A percentile compares a stretch with the other conserved stretches of the same genome.
These are phyloP conservation scores for Trachelus iudaicus DNA, from an alignment of 2,888 invertebrate species.

Conservation along the genomic window DNA sequence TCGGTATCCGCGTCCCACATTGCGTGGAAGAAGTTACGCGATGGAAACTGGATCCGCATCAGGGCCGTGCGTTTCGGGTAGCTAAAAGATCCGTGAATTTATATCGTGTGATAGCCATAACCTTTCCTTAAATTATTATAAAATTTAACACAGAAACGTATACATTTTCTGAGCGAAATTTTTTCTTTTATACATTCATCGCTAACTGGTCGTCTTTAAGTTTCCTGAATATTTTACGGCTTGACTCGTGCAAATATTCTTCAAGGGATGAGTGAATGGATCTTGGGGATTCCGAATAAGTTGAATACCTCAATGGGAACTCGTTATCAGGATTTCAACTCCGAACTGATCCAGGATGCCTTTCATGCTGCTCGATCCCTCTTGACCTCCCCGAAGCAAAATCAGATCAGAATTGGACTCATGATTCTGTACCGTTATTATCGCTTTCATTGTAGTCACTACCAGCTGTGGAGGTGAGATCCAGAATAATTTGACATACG, in stretches of 20 bases:
- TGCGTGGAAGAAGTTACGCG: not conserved
- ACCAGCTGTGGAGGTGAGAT: constrained; percentile 79
- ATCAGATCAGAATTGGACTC: not conserved
- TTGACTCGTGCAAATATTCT: constrained; percentile 44
- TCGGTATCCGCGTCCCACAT: constrained; percentile 44
- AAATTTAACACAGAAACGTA: not conserved
- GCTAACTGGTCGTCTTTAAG: not conserved
- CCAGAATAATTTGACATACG: constrained; percentile 84
- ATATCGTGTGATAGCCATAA: not conserved
- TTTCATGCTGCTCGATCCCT: not conserved
- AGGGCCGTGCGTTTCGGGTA: not conserved
- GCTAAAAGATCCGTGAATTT: not conserved
- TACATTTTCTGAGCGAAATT: not conserved
- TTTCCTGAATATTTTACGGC: not conserved
- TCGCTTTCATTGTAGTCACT: constrained; percentile 69
- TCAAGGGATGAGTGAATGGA: constrained; percentile 24
- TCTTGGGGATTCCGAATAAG: constrained; percentile 15
- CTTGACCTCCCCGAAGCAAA: not conserved
- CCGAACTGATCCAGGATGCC: not conserved
- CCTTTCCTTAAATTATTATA: not conserved
- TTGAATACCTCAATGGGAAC: constrained; percentile 43
- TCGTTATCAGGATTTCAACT: constrained; percentile 34
- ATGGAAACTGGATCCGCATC: not conserved
- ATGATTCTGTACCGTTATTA: not conserved
- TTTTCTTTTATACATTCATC: not conserved